These are phyloP conservation scores for Caradrina kadenii DNA, from an alignment of 2,888 invertebrate species.

Conservation along the genomic window DNA sequence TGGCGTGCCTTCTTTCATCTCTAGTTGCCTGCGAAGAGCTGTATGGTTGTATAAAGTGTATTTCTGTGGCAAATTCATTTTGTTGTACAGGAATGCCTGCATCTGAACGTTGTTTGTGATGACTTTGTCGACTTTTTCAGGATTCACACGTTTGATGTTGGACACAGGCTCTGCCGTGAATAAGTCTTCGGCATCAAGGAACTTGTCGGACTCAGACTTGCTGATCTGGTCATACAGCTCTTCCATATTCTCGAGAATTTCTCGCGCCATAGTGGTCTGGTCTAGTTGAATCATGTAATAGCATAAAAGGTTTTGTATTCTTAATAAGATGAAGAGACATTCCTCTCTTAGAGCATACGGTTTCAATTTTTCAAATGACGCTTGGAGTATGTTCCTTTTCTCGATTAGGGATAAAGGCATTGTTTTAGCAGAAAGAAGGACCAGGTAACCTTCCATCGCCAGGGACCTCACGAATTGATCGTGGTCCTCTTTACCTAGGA, in stretches of 20 bases:
- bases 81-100: slow-evolving; percentile 91
- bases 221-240: slow-evolving; percentile 83
- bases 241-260: slow-evolving; percentile 88
- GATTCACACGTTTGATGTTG: slow-evolving; percentile 80
- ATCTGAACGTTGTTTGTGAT: slow-evolving; percentile 92
- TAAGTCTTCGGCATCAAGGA: slow-evolving; percentile 89
- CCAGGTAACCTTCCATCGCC: slow-evolving; percentile 85
- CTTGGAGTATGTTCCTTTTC: slow-evolving; percentile 79
- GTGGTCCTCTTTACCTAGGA: slow-evolving; percentile 82
- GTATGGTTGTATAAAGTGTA: slow-evolving; percentile 90
- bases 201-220: slow-evolving; percentile 75
- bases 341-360: slow-evolving; percentile 78
- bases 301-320: slow-evolving; percentile 90
- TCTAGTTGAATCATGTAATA: slow-evolving; percentile 90
- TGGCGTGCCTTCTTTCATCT: slow-evolving; percentile 90
- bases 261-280: slow-evolving; percentile 83
- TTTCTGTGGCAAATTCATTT: slow-evolving; percentile 87
- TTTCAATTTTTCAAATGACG: slow-evolving; percentile 81
- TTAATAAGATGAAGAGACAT: slow-evolving; percentile 88
- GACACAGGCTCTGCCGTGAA: slow-evolving; percentile 80
- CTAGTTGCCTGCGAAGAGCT: slow-evolving; percentile 89
- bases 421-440: slow-evolving; percentile 81
- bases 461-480: slow-evolving; percentile 79
- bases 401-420: slow-evolving; percentile 80
- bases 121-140: slow-evolving; percentile 89